Percentiles rank a stretch among this genome's conserved stretches.
phyloP scores from a whole-genome alignment of 2,113 vertebrate genomes.

The Spea bombifrons region DNA sequence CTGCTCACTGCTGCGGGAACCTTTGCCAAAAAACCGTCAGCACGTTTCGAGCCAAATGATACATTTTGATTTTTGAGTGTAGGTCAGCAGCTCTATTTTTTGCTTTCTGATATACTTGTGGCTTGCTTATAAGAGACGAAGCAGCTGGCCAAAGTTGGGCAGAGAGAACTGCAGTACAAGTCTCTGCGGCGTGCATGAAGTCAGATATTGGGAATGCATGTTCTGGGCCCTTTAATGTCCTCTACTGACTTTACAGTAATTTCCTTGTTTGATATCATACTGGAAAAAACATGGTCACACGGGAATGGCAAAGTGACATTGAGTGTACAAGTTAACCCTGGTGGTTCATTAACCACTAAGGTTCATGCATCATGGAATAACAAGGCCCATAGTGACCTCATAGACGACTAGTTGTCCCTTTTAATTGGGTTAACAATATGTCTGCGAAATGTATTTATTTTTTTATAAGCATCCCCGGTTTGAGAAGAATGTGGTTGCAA shows the following conservation, averaged over 20 bases:
- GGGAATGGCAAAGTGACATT: not conserved
- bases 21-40: constrained; percentile 30
- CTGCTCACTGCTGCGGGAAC: constrained; percentile 22
- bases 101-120: not conserved
- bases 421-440: no score
- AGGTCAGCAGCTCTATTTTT: constrained; percentile 15
- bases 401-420: no score
- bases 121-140: constrained; percentile 3
- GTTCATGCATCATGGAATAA: no score
- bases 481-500: no score
- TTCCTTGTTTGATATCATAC: no score
- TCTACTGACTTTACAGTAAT: no score
- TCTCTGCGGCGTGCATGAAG: not conserved
- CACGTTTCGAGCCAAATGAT: constrained; percentile 4
- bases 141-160: not conserved
- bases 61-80: constrained; percentile 33
- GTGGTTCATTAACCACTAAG: not conserved
- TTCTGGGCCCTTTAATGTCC: no score
- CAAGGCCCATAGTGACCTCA: no score
- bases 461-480: no score
- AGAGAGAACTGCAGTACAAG: not conserved
- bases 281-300: not conserved
- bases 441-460: no score
- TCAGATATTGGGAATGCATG: not conserved
- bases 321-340: not conserved